Evolutionary conservation across 1,140 invertebrate species (phyloP).

Genomic region (Idris sp.): DNA sequence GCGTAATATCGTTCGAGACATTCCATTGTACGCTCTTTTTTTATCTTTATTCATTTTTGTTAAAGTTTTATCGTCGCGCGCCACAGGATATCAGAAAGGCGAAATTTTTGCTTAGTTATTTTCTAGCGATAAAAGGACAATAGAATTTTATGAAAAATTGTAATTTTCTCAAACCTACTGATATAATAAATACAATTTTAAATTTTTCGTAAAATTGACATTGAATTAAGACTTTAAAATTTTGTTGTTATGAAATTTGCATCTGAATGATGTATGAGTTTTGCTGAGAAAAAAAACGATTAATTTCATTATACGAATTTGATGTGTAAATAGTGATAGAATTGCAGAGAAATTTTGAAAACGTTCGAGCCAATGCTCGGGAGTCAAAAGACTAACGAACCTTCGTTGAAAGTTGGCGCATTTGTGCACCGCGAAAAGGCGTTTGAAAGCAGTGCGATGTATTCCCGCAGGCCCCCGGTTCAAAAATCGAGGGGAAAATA

Average conservation of each 20-base stretch:
- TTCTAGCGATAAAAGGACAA: constrained; percentile 4
- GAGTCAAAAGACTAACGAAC: constrained; percentile 66
- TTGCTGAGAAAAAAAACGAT: no score
- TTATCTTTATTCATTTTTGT: constrained; percentile 73
- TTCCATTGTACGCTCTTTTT: constrained; percentile 70
- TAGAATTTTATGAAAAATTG: no score
- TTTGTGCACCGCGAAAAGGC: constrained; percentile 48
- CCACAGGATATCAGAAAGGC: constrained; percentile 37
- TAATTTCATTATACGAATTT: no score
- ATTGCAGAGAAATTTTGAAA: constrained; percentile 63
- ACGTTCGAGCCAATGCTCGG: constrained; percentile 36
- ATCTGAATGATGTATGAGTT: no score
- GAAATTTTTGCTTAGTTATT: constrained; percentile 23
- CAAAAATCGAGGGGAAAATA: constrained; percentile 70
- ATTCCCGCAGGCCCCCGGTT: constrained; percentile 60
- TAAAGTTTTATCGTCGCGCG: constrained; percentile 66
- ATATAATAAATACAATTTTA: no score
- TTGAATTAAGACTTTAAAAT: no score
- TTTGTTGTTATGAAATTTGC: no score
- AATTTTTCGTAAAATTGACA: no score
- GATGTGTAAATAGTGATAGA: no score
- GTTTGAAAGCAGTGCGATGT: constrained; percentile 60
- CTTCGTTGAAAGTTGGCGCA: constrained; percentile 67
- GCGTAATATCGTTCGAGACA: constrained; percentile 67
- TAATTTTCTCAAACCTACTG: no score